phyloP scores from a whole-genome alignment of 2,888 invertebrate genomes.

The Noctua janthe region DNA sequence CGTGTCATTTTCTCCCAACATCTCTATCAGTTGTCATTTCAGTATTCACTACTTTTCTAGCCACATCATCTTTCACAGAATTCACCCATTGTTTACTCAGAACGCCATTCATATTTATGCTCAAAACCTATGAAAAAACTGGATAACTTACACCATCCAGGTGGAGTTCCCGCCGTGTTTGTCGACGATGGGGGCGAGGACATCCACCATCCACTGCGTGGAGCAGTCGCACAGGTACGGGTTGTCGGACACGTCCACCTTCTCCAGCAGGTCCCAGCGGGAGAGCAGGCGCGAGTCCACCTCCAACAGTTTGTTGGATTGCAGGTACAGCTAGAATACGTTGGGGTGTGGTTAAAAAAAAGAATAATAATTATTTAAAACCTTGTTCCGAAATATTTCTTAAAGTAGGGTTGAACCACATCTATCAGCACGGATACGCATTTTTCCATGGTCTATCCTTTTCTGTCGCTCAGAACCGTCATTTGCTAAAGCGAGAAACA shows the following conservation, averaged over 20 bases:
- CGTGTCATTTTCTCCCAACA: too few species aligned
- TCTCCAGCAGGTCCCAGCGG: slow-evolving; percentile 93
- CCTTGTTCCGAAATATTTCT: background rate
- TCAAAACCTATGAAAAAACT: background rate
- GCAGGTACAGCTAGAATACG: slow-evolving; percentile 91
- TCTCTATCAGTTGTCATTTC: too few species aligned
- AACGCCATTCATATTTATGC: background rate
- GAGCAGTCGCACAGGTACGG: slow-evolving; percentile 95
- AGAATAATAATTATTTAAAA: background rate
- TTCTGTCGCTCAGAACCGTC: background rate
- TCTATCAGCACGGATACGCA: too few species aligned
- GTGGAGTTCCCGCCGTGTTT: slow-evolving; percentile 81
- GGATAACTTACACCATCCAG: slow-evolving; percentile 84
- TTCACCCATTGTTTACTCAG: background rate
- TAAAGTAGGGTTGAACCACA: too few species aligned
- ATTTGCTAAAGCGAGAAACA: background rate
- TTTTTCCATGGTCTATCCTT: background rate
- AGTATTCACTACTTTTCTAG: too few species aligned
- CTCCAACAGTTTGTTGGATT: slow-evolving; percentile 93
- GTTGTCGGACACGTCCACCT: slow-evolving; percentile 93
- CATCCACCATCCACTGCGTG: slow-evolving; percentile 94
- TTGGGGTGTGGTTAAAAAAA: background rate
- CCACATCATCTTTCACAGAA: background rate
- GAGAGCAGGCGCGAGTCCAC: slow-evolving; percentile 92
- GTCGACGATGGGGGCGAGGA: slow-evolving; percentile 90